Percentiles rank a stretch among this genome's conserved stretches.
Conservation (phyloP, 2,797 vertebrate genomes). For the Discoglossus pictus region DNA sequence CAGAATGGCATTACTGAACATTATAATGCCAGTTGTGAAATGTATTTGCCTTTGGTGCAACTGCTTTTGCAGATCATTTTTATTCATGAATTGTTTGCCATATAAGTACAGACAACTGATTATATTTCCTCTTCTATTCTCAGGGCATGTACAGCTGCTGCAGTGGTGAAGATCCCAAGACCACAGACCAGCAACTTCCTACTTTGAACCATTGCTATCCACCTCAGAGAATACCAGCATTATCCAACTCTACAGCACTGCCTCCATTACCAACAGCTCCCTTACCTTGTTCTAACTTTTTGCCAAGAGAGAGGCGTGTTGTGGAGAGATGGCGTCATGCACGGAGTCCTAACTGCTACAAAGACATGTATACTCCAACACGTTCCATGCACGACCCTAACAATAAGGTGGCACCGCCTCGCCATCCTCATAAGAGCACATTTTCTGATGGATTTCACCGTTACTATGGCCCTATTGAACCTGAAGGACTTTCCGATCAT, state of each 20-base stretch:
- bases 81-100: too few species aligned
- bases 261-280: constrained; percentile 72
- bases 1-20: too few species aligned
- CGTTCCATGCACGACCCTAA: constrained; percentile 49
- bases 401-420: constrained; percentile 52
- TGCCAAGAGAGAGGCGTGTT: constrained; percentile 81
- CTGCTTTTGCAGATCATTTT: too few species aligned
- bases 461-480: constrained; percentile 92
- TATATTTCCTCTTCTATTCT: constrained; percentile 21
- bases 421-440: constrained; percentile 61
- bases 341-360: constrained; percentile 56
- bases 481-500: constrained; percentile 79
- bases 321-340: constrained; percentile 83
- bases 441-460: constrained; percentile 87
- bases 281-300: constrained; percentile 81
- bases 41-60: too few species aligned
- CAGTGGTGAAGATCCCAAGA: constrained; percentile 82
- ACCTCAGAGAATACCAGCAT: constrained; percentile 71
- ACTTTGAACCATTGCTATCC: constrained; percentile 75
- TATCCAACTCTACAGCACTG: constrained; percentile 74
- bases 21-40: neutral
- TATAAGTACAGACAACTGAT: constrained; percentile 15
- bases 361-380: constrained; percentile 51
- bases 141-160: constrained; percentile 96
- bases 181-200: constrained; percentile 74